Base-by-base conservation (phyloP, 2,797 vertebrate species). In the Parambassis ranga region DNA sequence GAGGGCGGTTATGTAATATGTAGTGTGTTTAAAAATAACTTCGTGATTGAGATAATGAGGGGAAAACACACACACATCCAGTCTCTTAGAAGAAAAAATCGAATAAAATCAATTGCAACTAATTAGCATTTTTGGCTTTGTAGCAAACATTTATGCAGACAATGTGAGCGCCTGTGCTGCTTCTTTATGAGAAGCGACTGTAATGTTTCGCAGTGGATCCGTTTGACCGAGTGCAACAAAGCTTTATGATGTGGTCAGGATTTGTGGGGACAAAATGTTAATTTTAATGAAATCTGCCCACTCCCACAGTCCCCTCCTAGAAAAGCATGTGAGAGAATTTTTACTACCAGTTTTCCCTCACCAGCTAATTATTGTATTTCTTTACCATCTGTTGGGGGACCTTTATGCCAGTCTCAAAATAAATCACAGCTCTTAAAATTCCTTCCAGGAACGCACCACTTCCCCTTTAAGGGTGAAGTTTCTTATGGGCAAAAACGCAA, bases 301-400 rank as follows among this genome's bases (percentile, higher is more conserved):
- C 63, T 77, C 35, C 60, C 49, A 71, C 51, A 22, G 23, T 38
- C 49, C 55, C 64, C 65, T 71, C 31, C 44, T 55, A 67, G 63
- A 74, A 71, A 66, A 67, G 13, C 71, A 70, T 19, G 14, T 39
- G 71, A 72, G 33, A 30, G 24, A 70, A 59, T 71, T 72, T 53
- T 65, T 58, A 70, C 38, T 8, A 47, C 57, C 67, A 71, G 77
- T 78, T 70, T 60, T 63, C 59, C 49, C 19, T 39, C 43, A 43
- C 53, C 43, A 32, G 23, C 38, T 41, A 37, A 14, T 55, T 38
- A 70, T 74, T 84, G 62, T 61, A 73, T 79, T 57, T 77, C 75
- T 73, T 77, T n/a, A 36, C 75, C 77, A 84, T 84, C 68, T 83
- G 71, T 69, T 58, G 18, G 6, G n/a, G 11, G 30, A 38, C 14